Evolutionary conservation across 2,797 vertebrate species (phyloP).

Genomic region (Sebastes trivittatus): DNA sequence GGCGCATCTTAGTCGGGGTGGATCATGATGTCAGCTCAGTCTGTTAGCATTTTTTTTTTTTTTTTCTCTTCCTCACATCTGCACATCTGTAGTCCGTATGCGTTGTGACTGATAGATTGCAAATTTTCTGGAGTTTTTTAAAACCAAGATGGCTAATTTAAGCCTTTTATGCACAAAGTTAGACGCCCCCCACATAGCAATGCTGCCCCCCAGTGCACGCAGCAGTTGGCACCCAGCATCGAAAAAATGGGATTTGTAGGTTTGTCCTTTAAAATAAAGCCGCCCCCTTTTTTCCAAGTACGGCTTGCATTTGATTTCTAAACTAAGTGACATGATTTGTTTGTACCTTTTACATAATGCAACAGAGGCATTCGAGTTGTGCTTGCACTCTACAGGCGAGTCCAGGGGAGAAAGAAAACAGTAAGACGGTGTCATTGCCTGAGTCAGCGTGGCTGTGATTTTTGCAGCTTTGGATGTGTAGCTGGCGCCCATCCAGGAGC

Average conservation of each 20-base stretch:
- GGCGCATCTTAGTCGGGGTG: slow-evolving; percentile 51
- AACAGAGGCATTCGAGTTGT: slow-evolving; percentile 29
- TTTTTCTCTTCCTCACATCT: slow-evolving; percentile 38
- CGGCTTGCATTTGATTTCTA: slow-evolving; percentile 45
- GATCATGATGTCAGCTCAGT: slow-evolving; percentile 58
- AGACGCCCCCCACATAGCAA: slow-evolving; percentile 65
- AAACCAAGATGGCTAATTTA: slow-evolving; percentile 52
- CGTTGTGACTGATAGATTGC: slow-evolving; percentile 64
- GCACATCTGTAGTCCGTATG: slow-evolving; percentile 63
- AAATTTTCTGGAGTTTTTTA: slow-evolving; percentile 62
- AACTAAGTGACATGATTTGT: slow-evolving; percentile 54
- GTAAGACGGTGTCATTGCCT: slow-evolving; percentile 69
- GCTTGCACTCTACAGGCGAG: slow-evolving; percentile 27
- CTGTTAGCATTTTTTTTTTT: slow-evolving; percentile 11
- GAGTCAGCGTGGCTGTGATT: slow-evolving; percentile 80
- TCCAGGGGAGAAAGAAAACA: slow-evolving; percentile 51
- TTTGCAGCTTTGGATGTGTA: slow-evolving; percentile 78
- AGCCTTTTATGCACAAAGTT: slow-evolving; percentile 33
- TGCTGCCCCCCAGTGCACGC: slow-evolving; percentile 81
- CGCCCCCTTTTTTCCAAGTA: not conserved
- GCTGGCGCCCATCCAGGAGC: slow-evolving; percentile 78
- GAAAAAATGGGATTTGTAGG: slow-evolving; percentile 16
- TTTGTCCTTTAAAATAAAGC: slow-evolving; percentile 39
- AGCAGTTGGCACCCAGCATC: slow-evolving; percentile 22
- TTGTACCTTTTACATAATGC: slow-evolving; percentile 61